These are phyloP conservation scores for Pitangus sulphuratus DNA, from an alignment of 2,797 vertebrate species.

Conservation along the genomic window DNA sequence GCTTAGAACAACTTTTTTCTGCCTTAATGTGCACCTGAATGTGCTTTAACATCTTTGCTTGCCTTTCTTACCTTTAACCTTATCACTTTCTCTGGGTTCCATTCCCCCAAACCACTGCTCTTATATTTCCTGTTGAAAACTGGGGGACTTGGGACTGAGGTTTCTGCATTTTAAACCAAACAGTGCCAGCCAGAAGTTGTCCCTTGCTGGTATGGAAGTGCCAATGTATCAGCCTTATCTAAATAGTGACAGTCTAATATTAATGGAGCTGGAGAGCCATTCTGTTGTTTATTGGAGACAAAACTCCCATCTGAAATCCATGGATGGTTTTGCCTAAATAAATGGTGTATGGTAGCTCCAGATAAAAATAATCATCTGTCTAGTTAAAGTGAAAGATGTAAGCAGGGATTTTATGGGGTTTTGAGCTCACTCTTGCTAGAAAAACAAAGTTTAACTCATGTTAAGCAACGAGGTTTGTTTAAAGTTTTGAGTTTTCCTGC, in stretches of 20 bases:
- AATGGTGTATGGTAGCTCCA: not conserved
- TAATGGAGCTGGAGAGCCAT: constrained; percentile 17
- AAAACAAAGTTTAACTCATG: not conserved
- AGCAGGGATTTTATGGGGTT: not conserved
- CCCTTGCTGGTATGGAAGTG: not conserved
- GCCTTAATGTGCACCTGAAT: not conserved
- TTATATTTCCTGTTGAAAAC: not conserved
- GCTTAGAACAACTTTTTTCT: not conserved
- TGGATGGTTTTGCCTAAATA: constrained; percentile 24
- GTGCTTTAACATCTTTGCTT: not conserved
- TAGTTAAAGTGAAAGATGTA: constrained; percentile 27
- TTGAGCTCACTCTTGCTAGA: not conserved
- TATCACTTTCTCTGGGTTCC: not conserved
- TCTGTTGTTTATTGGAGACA: constrained; percentile 35
- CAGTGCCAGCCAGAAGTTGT: not conserved
- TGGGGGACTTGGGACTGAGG: not conserved
- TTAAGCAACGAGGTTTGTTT: not conserved
- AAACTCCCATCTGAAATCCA: constrained; percentile 18
- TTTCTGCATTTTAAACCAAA: not conserved
- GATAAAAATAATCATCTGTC: constrained; percentile 43
- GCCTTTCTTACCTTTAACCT: not conserved
- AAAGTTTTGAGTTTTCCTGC: not conserved
- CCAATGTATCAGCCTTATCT: constrained; percentile 47
- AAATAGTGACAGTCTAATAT: constrained; percentile 15
- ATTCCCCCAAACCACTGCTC: not conserved